These are phyloP conservation scores for Papilio protenor DNA, from an alignment of 2,888 invertebrate species.

Conservation along the genomic window DNA sequence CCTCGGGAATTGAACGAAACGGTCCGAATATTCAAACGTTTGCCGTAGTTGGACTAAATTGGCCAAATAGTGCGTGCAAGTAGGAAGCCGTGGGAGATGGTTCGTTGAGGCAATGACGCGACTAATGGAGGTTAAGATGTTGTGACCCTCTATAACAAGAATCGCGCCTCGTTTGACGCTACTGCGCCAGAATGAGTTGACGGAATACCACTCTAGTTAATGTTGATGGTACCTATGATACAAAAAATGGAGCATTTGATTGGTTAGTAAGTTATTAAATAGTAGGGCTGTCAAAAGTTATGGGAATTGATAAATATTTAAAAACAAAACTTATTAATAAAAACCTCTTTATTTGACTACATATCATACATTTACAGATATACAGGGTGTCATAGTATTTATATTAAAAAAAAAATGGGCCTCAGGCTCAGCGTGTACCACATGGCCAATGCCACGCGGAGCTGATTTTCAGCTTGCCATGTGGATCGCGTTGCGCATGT, in stretches of 20 bases:
- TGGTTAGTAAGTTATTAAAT: conserved; percentile 9
- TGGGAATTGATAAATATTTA: not conserved
- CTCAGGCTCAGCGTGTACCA: no score
- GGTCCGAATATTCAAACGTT: conserved; percentile 54
- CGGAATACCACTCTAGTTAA: conserved; percentile 48
- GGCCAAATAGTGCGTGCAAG: conserved; percentile 60
- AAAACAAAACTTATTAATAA: no score
- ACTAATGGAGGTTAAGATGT: conserved; percentile 81
- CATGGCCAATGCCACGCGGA: no score
- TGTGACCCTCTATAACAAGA: conserved; percentile 74
- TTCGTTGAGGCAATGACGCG: conserved; percentile 68
- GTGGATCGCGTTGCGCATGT: no score
- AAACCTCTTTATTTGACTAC: no score
- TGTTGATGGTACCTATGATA: conserved; percentile 41
- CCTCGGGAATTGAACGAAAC: conserved; percentile 58
- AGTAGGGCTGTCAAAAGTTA: conserved; percentile 5
- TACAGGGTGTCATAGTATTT: no score
- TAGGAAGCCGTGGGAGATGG: conserved; percentile 77
- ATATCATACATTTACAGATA: no score
- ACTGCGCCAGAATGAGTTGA: conserved; percentile 65
- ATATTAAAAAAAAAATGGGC: no score
- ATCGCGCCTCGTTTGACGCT: conserved; percentile 71
- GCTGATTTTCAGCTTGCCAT: no score
- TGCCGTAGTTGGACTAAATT: conserved; percentile 67
- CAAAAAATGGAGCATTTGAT: conserved; percentile 28